Conservation (phyloP, 2,888 invertebrate species). For the Folsomia manolachei region DNA sequence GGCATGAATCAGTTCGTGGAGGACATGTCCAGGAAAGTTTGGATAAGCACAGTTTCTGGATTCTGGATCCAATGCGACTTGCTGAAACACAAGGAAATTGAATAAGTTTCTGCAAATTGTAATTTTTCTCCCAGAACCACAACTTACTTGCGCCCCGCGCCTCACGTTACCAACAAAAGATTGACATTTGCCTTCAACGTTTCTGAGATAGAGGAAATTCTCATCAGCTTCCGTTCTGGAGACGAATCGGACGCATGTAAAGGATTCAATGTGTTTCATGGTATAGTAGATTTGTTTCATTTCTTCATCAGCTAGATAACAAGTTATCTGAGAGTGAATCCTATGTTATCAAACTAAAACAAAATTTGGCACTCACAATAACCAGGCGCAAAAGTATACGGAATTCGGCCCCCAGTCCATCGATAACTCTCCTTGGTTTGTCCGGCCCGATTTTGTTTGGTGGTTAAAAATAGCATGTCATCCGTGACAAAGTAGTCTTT, state of each 20-base stretch:
- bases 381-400: constrained; percentile 43
- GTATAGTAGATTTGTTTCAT: constrained; percentile 42
- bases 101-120: neutral
- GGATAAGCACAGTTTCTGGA: constrained; percentile 38
- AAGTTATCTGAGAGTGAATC: neutral
- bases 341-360: neutral
- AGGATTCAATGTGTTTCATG: constrained; percentile 42
- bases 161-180: constrained; percentile 47
- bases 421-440: constrained; percentile 42
- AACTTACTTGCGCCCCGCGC: constrained; percentile 40
- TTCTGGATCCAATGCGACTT: constrained; percentile 42
- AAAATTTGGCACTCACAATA: constrained; percentile 42
- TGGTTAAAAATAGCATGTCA: constrained; percentile 41
- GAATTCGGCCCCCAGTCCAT: constrained; percentile 41
- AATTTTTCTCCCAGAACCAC: too few relatives aligned
- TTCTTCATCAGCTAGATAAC: constrained; percentile 36
- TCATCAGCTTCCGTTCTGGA: constrained; percentile 36
- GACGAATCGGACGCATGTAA: constrained; percentile 40
- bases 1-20: constrained; percentile 43
- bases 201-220: constrained; percentile 37
- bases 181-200: constrained; percentile 39
- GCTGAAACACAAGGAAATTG: constrained; percentile 21
- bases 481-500: constrained; percentile 35
- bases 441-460: constrained; percentile 32
- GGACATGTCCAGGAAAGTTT: constrained; percentile 42